A percentile compares a stretch with the other conserved stretches of the same genome.
Conservation (phyloP, 2,888 invertebrate genomes). For the Biston stratarius region DNA sequence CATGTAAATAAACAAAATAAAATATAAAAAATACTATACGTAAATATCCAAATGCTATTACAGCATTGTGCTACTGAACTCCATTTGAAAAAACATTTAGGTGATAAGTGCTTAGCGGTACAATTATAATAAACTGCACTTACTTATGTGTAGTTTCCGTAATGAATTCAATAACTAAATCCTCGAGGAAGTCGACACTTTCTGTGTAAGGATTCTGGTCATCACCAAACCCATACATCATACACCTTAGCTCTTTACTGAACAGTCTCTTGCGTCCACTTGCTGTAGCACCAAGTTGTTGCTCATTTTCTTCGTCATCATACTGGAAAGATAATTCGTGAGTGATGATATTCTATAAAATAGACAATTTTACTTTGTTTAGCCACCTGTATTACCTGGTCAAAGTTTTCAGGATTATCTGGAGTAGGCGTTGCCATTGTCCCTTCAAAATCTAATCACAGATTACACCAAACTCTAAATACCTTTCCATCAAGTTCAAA, state of each 20-base stretch:
- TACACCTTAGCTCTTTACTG: conserved; percentile 96
- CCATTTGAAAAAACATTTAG: background rate
- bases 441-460: background rate
- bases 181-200: conserved; percentile 98
- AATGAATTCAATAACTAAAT: conserved; percentile 98
- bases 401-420: conserved; percentile 74
- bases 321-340: conserved; percentile 14
- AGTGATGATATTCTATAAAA: background rate
- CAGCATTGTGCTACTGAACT: no score
- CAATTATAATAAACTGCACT: conserved; percentile 29
- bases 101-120: background rate
- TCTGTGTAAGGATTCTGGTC: conserved; percentile 99
- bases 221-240: conserved; percentile 99
- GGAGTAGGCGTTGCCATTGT: conserved; percentile 69
- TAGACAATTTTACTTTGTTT: conserved; percentile 10
- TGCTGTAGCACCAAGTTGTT: conserved; percentile 88
- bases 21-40: no score
- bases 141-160: conserved; percentile 96
- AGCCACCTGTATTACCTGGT: conserved; percentile 62
- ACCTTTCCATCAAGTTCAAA: background rate
- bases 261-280: conserved; percentile 94
- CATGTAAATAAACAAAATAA: no score
- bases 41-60: no score
- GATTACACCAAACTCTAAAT: no score
- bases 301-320: conserved; percentile 91